phyloP scores from a whole-genome alignment of 2,888 invertebrate genomes.

The Linyphia triangularis region DNA sequence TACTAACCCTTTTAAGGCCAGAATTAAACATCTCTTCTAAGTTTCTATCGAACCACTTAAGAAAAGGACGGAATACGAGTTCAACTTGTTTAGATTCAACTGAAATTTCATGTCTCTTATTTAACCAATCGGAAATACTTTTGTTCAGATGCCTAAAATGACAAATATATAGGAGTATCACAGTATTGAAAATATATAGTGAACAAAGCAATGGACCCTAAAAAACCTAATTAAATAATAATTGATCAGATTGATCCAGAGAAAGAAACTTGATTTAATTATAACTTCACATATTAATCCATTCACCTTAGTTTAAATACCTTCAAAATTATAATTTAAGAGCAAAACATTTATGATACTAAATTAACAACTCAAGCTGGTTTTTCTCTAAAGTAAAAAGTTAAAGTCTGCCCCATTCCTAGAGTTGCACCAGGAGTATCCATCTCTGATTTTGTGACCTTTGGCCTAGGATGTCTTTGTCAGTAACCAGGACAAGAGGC shows the following conservation, averaged over 20 bases:
- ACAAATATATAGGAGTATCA: background rate
- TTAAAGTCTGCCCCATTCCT: too few relatives aligned
- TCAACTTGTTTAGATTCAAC: conserved; percentile 77
- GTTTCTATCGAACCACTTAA: conserved; percentile 80
- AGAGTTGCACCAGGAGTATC: too few relatives aligned
- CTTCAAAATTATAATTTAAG: too few relatives aligned
- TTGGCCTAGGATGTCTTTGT: too few relatives aligned
- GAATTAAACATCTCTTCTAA: conserved; percentile 79
- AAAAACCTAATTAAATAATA: background rate
- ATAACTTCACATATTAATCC: too few relatives aligned
- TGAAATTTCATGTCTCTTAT: conserved; percentile 16
- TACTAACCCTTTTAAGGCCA: conserved; percentile 79
- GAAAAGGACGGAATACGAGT: conserved; percentile 79
- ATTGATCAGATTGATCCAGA: background rate
- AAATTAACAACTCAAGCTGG: too few relatives aligned
- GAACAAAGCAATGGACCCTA: background rate
- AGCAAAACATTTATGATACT: too few relatives aligned
- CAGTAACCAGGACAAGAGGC: too few relatives aligned
- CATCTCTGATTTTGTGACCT: too few relatives aligned
- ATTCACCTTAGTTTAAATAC: too few relatives aligned
- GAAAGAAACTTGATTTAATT: too few relatives aligned
- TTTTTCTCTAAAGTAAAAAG: too few relatives aligned
- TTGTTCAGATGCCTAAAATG: conserved; percentile 39
- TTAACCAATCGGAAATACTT: conserved; percentile 48
- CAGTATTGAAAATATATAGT: background rate